These are phyloP conservation scores for Listrodromus nycthemerus DNA, from an alignment of 2,888 invertebrate species.

Conservation along the genomic window DNA sequence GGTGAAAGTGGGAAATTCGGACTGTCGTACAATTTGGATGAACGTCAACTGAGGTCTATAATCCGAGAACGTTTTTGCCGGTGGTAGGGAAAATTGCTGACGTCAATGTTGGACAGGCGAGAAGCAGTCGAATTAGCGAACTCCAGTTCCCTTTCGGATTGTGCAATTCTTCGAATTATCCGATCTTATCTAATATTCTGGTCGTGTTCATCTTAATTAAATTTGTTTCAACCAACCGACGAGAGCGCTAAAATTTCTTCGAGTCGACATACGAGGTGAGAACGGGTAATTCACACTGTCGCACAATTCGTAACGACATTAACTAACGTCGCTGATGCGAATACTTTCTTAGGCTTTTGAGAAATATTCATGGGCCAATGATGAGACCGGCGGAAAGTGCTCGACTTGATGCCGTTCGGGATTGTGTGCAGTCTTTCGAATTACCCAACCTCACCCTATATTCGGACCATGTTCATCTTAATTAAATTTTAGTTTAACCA, in stretches of 20 bases:
- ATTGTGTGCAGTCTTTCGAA: too few species aligned
- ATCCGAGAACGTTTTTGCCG: conserved; percentile 39
- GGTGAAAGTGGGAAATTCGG: neutral
- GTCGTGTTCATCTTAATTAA: neutral
- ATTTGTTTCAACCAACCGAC: neutral
- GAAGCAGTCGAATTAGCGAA: conserved; percentile 37
- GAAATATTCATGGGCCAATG: too few species aligned
- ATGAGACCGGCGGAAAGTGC: conserved; percentile 55
- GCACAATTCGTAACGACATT: neutral
- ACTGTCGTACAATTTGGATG: neutral
- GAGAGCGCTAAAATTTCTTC: neutral
- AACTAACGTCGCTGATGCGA: too few species aligned
- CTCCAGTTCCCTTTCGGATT: too few species aligned
- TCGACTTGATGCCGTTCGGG: neutral
- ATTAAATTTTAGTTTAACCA: neutral
- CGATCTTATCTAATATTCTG: conserved; percentile 24
- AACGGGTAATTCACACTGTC: neutral
- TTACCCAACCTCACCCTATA: neutral
- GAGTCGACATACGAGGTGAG: neutral
- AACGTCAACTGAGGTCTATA: neutral
- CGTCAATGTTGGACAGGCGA: conserved; percentile 35
- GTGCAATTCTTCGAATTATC: conserved; percentile 3
- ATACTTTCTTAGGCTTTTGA: conserved; percentile 36
- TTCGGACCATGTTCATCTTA: neutral
- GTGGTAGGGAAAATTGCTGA: too few species aligned